Percentiles rank a stretch among this genome's conserved stretches.
Evolutionary conservation across 2,113 vertebrate species (phyloP).

Genomic region (Syngnathus typhle): DNA sequence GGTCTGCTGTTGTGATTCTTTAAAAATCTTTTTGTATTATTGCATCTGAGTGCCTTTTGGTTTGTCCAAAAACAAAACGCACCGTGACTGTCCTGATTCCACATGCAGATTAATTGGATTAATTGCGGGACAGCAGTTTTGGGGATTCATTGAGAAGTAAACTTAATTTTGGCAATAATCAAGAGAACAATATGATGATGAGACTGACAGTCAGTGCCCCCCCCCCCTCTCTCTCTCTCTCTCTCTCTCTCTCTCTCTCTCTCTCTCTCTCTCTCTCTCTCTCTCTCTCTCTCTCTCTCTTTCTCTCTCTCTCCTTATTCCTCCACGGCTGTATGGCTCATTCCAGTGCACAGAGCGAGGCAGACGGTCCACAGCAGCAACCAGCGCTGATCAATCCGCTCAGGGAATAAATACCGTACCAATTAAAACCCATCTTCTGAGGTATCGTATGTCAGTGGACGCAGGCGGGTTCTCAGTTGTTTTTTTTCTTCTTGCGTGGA

Average conservation of each 20-base stretch:
- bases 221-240: slow-evolving; percentile 21
- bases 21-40: not conserved
- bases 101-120: too few species aligned
- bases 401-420: slow-evolving; percentile 65
- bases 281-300: slow-evolving; percentile 4
- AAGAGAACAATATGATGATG: slow-evolving; percentile 36
- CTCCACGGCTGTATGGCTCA: slow-evolving; percentile 50
- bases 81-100: not conserved
- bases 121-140: not conserved
- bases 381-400: slow-evolving; percentile 58
- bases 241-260: slow-evolving; percentile 29
- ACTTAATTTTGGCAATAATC: slow-evolving; percentile 23
- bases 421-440: slow-evolving; percentile 26
- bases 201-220: slow-evolving; percentile 52
- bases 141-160: not conserved
- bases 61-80: not conserved
- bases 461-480: slow-evolving; percentile 34
- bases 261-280: slow-evolving; percentile 14
- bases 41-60: not conserved
- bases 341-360: slow-evolving; percentile 66
- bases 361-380: slow-evolving; percentile 44
- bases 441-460: slow-evolving; percentile 40
- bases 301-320: slow-evolving; percentile 39
- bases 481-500: slow-evolving; percentile 20
- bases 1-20: too few species aligned